Conservation (phyloP, 2,797 vertebrate species). For the Semotilus atromaculatus region DNA sequence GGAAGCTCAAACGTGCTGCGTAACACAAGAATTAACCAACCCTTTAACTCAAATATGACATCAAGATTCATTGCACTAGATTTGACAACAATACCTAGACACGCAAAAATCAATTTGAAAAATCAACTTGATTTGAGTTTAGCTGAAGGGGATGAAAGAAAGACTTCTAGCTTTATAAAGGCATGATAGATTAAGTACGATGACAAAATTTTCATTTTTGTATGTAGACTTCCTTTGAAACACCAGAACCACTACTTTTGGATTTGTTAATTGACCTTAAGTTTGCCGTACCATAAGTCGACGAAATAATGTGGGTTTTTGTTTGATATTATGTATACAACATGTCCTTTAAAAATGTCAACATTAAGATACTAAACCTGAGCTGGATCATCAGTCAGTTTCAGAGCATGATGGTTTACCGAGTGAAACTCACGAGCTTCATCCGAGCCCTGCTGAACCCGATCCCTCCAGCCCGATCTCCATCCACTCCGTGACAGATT, state of each 20-base stretch:
- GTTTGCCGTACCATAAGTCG: background rate
- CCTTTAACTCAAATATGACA: background rate
- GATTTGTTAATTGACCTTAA: background rate
- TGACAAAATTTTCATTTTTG: background rate
- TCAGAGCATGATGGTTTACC: background rate
- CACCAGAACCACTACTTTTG: background rate
- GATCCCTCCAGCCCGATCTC: conserved; percentile 51
- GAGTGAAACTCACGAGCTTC: background rate
- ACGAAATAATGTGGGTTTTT: background rate
- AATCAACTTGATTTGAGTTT: background rate
- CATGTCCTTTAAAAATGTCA: background rate
- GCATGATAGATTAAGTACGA: background rate
- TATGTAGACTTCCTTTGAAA: background rate
- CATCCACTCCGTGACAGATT: conserved; percentile 71
- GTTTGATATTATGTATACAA: no score
- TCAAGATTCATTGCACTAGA: background rate
- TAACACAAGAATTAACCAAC: background rate
- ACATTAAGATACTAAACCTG: background rate
- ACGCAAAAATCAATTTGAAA: background rate
- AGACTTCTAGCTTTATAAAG: background rate
- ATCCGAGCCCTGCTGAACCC: background rate
- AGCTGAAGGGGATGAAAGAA: no score
- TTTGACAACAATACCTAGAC: background rate
- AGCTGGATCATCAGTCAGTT: background rate
- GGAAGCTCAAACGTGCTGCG: no score